These are phyloP conservation scores for Drosophila siamana DNA, from an alignment of 2,888 invertebrate genomes.

Conservation along the genomic window DNA sequence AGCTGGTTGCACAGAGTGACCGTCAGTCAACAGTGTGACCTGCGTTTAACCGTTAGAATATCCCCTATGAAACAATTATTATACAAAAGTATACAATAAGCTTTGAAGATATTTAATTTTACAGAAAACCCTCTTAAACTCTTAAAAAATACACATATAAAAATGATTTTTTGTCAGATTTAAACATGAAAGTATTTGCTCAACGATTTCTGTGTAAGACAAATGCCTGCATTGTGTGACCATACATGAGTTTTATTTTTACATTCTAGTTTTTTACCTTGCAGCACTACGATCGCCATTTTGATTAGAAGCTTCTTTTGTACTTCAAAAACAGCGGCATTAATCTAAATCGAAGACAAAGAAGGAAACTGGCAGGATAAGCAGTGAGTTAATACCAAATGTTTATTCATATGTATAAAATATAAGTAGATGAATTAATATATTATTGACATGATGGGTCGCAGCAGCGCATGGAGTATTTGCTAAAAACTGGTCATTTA, in stretches of 20 bases:
- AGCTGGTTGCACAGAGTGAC: constrained; percentile 46
- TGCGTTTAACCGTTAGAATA: background rate
- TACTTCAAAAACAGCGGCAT: background rate
- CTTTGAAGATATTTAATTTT: background rate
- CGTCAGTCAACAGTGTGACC: constrained; percentile 3
- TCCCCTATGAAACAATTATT: background rate
- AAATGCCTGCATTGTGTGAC: background rate
- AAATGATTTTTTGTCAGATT: too few species aligned
- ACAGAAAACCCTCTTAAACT: background rate
- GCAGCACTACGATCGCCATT: constrained; percentile 38
- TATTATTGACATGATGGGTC: constrained; percentile 18
- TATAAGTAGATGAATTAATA: background rate
- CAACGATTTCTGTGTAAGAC: background rate
- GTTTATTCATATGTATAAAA: background rate
- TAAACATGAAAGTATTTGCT: too few species aligned
- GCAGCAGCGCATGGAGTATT: constrained; percentile 51
- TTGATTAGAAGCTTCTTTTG: constrained; percentile 25
- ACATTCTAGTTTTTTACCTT: constrained; percentile 1
- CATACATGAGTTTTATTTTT: background rate
- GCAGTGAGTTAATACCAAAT: constrained; percentile 18
- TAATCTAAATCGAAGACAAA: constrained; percentile 27
- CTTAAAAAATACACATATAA: too few species aligned
- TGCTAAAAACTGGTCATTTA: constrained; percentile 51
- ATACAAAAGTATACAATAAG: background rate
- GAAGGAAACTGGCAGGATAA: constrained; percentile 42